Conservation (phyloP, 2,888 invertebrate species). For the Campoletis raptor region DNA sequence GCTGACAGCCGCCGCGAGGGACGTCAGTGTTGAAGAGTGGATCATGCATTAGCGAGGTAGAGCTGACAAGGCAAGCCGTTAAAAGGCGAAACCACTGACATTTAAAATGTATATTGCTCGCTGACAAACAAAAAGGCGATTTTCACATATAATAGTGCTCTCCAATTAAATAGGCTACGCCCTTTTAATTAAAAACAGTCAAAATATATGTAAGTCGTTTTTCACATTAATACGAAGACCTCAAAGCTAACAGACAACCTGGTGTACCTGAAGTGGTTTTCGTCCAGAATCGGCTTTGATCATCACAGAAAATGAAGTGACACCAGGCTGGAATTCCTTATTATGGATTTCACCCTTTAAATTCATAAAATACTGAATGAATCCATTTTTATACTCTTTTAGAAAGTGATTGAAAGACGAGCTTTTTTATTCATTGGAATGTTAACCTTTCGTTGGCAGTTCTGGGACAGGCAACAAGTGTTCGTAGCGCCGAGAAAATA, state of each 20-base stretch:
- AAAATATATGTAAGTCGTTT: background rate
- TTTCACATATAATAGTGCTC: background rate
- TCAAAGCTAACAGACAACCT: background rate
- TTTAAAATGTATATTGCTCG: conserved; percentile 4
- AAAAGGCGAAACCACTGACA: conserved; percentile 33
- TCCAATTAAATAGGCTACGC: background rate
- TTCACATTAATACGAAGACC: background rate
- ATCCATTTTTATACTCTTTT: background rate
- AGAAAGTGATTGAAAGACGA: background rate
- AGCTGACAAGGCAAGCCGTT: conserved; percentile 46
- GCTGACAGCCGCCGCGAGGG: conserved; percentile 7
- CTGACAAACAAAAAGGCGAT: background rate
- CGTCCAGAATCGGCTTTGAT: conserved; percentile 9
- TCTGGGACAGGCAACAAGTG: conserved; percentile 54
- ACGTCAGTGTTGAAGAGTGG: conserved; percentile 29
- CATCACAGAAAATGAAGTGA: background rate
- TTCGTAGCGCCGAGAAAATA: conserved; percentile 19
- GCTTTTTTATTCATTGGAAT: conserved; percentile 43
- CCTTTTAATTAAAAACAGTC: background rate
- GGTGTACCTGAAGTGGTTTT: background rate
- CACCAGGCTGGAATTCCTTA: background rate
- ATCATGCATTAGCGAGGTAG: conserved; percentile 34
- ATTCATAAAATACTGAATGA: background rate
- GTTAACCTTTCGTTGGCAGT: conserved; percentile 36
- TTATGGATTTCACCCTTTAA: background rate